Conservation (phyloP, 2,797 vertebrate species). For the Pangasius djambal region DNA sequence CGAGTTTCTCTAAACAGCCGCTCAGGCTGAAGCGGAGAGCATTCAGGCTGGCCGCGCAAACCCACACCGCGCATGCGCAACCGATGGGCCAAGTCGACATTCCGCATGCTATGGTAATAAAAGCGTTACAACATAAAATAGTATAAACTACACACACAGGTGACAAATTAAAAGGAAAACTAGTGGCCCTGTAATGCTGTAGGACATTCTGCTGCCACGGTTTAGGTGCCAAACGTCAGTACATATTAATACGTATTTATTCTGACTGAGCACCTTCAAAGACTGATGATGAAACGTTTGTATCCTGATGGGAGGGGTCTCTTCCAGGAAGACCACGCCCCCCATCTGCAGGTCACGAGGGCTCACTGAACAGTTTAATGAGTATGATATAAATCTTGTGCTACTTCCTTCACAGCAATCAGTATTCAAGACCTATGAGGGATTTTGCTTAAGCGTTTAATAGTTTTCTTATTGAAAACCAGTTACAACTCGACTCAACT, state of each 20-base stretch:
- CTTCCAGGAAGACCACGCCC: neutral
- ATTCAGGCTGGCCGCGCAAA: conserved; percentile 2
- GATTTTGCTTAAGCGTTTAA: neutral
- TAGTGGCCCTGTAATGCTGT: neutral
- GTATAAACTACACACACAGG: neutral
- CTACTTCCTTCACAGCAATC: neutral
- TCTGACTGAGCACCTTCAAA: neutral
- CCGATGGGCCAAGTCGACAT: too few relatives aligned
- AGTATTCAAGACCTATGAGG: neutral
- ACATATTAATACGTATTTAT: neutral
- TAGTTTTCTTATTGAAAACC: too few relatives aligned
- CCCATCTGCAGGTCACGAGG: neutral
- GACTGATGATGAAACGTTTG: neutral
- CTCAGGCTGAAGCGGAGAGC: neutral
- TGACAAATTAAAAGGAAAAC: neutral
- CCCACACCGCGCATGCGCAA: conserved; percentile 25
- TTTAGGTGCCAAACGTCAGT: too few relatives aligned
- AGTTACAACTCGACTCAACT: too few relatives aligned
- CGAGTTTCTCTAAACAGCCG: neutral
- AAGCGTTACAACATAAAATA: too few relatives aligned
- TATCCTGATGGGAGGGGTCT: neutral
- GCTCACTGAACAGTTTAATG: neutral
- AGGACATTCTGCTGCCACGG: neutral
- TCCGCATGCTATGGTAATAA: too few relatives aligned
- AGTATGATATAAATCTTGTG: neutral